Percentiles rank a stretch among this genome's conserved stretches.
These are phyloP conservation scores for Cryptus armator DNA, from an alignment of 2,888 invertebrate genomes.

Conservation along the genomic window DNA sequence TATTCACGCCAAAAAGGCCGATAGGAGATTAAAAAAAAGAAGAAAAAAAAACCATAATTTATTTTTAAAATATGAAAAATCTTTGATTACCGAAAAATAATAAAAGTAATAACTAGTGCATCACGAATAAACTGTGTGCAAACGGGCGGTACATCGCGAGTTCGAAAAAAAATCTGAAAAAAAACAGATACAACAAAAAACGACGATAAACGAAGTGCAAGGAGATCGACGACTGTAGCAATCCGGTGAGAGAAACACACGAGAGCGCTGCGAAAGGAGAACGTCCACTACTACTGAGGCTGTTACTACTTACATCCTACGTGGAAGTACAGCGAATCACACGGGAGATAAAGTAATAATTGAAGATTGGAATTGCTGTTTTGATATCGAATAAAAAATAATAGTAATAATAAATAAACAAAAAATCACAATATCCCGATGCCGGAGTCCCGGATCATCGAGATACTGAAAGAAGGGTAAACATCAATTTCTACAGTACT, in stretches of 20 bases:
- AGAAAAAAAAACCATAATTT: background rate
- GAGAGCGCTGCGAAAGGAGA: slow-evolving; percentile 39
- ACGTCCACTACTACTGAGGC: slow-evolving; percentile 25
- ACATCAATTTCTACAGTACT: background rate
- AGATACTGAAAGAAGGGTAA: slow-evolving; percentile 37
- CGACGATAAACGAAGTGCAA: slow-evolving; percentile 7
- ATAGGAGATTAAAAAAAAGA: background rate
- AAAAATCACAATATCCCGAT: slow-evolving; percentile 36
- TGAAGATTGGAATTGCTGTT: slow-evolving; percentile 2
- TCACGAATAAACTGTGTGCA: background rate
- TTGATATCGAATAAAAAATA: slow-evolving; percentile 11
- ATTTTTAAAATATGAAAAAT: background rate
- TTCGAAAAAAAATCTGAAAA: background rate
- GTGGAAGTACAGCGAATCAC: background rate
- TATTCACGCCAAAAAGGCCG: background rate
- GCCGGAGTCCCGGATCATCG: slow-evolving; percentile 47
- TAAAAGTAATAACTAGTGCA: background rate
- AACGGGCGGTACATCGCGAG: background rate
- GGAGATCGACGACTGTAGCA: background rate
- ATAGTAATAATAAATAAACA: slow-evolving; percentile 2
- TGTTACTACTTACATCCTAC: slow-evolving; percentile 3
- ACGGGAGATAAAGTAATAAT: slow-evolving; percentile 31
- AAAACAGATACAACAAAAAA: background rate
- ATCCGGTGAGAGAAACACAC: slow-evolving; percentile 6
- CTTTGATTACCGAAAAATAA: background rate